phyloP scores from a whole-genome alignment of 2,888 invertebrate genomes.

The Drosophila niveifrons region DNA sequence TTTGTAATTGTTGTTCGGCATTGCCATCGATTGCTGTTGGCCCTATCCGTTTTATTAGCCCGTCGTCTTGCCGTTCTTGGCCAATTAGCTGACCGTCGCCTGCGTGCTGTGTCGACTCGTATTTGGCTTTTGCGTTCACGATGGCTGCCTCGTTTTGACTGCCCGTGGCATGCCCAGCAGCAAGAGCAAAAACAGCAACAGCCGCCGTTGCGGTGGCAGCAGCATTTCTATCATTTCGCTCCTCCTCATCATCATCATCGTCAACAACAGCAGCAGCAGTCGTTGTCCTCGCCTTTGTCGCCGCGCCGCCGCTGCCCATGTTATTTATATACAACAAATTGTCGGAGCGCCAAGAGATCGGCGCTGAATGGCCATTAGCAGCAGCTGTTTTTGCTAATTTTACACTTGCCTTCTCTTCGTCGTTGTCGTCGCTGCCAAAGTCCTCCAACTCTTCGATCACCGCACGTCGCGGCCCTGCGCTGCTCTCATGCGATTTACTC shows the following conservation, averaged over 20 bases:
- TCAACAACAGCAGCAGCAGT: conserved; percentile 50
- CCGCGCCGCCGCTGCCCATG: conserved; percentile 69
- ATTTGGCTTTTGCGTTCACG: conserved; percentile 61
- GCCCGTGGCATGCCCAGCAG: conserved; percentile 54
- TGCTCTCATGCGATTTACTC: conserved; percentile 8
- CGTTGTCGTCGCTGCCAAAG: conserved; percentile 67
- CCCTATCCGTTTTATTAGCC: conserved; percentile 18
- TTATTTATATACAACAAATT: conserved; percentile 76
- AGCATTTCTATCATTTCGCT: conserved; percentile 62
- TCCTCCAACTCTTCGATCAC: conserved; percentile 80
- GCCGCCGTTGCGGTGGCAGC: conserved; percentile 21
- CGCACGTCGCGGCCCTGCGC: conserved; percentile 54
- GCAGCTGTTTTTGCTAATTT: conserved; percentile 81
- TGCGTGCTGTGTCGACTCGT: conserved; percentile 17
- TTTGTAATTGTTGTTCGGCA: conserved; percentile 25
- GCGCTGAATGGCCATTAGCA: conserved; percentile 67
- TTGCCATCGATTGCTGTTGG: conserved; percentile 52
- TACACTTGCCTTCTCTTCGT: conserved; percentile 59
- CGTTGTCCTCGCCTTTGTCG: conserved; percentile 59
- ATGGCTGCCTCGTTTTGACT: conserved; percentile 82
- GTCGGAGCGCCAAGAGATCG: conserved; percentile 64
- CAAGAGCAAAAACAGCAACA: conserved; percentile 4
- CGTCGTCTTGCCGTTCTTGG: conserved; percentile 22
- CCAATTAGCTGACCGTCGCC: conserved; percentile 65
- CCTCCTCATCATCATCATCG: conserved; percentile 55